Base-by-base conservation (phyloP, 2,888 invertebrate species). In the Mythimna vitellina region DNA sequence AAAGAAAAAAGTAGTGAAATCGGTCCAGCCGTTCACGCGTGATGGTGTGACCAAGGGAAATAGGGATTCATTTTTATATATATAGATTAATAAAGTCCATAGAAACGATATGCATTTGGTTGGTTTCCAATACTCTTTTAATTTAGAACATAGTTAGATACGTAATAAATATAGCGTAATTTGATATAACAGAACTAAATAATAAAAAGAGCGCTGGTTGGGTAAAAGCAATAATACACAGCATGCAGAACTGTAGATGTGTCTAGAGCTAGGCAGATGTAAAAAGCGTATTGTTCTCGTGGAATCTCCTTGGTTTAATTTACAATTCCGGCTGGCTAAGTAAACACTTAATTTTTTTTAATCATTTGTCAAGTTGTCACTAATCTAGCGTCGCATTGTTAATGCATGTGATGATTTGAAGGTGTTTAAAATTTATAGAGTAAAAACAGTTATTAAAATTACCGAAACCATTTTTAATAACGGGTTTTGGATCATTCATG, bases 321-420 rank as follows among this genome's bases (percentile, higher is more conserved):
- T 64, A 12, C 42, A 68, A 58, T 68, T 68, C 79, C 68, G 79
- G 73, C 79, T 62, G 53, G 53, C 51, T 29, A 22, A 51, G 7
- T 53, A 12, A 4, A 22, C 4, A 20, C 29, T 14, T 22, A 22
- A 35, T 29, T 35, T 8, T 32, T 35, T 46, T 38, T 54, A 6
- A 6, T 1, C 49, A 42, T 32, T 25, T 61, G 38, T 22, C 57
- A 51, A 9, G 5, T 29, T 32, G 54, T 20, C 42, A 14, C 32
- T 1, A 32, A 35, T 0, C 14, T 62, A n/a, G n/a, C 35, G 61
- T 65, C 35, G 17, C 6, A 57, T 62, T 38, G n/a, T 51, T 29
- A 38, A 54, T 22, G 51, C 14, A 25, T 38, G 35, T 58, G 49
- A 70, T 42, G 51, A 14, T 64, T 64, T 49, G 35, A 25, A 12